phyloP scores from a whole-genome alignment of 2,888 invertebrate species.

The Heliconius ismenius region DNA sequence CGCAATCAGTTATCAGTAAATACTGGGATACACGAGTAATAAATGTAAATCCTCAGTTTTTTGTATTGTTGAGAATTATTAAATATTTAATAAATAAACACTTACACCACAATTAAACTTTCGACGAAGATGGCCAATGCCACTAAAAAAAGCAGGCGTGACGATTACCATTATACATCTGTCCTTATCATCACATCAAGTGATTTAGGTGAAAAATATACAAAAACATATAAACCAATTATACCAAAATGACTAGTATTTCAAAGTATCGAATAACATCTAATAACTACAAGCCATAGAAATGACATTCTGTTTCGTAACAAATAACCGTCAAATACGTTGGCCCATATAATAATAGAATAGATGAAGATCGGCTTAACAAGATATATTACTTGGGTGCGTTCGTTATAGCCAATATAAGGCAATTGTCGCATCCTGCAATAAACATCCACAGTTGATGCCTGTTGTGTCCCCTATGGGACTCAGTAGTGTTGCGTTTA shows the following conservation, averaged over 20 bases:
- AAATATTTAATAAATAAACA: not conserved
- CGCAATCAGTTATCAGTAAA: not conserved
- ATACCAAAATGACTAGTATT: conserved; percentile 2
- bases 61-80: not conserved
- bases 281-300: conserved; percentile 13
- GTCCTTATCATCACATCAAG: not conserved
- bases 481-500: conserved; percentile 50
- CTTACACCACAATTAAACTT: too few species aligned
- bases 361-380: conserved; percentile 48
- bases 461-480: conserved; percentile 49
- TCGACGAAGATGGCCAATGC: not conserved
- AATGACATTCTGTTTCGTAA: conserved; percentile 23
- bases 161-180: not conserved
- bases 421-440: conserved; percentile 69
- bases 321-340: conserved; percentile 38
- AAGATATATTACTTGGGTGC: conserved; percentile 55
- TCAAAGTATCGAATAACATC: not conserved
- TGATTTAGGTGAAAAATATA: not conserved
- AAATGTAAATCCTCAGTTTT: not conserved
- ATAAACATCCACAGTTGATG: conserved; percentile 42
- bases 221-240: conserved; percentile 16
- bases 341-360: conserved; percentile 44
- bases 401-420: conserved; percentile 68
- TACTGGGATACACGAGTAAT: not conserved
- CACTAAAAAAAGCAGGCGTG: not conserved